Conservation (phyloP, 2,113 vertebrate species). For the Rhineura floridana region DNA sequence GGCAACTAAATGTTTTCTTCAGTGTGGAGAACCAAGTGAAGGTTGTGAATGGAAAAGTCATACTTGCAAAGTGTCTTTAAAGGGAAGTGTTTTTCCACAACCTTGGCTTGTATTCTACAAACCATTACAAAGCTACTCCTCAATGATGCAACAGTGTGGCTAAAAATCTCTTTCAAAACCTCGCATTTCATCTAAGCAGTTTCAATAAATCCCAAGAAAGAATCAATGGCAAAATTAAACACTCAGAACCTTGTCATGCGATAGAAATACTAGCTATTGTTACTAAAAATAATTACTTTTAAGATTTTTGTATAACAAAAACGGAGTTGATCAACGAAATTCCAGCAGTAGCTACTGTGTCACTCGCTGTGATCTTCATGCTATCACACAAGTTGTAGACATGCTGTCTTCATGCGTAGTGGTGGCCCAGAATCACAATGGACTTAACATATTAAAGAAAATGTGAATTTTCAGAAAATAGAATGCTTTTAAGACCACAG, state of each 20-base stretch:
- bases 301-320: neutral
- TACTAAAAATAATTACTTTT: neutral
- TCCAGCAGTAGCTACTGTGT: neutral
- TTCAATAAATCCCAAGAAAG: constrained; percentile 21
- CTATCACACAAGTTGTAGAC: neutral
- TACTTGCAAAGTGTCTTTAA: constrained; percentile 25
- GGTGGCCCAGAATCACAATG: neutral
- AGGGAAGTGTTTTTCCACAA: constrained; percentile 33
- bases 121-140: neutral
- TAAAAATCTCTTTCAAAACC: constrained; percentile 36
- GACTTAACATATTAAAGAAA: neutral
- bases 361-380: neutral
- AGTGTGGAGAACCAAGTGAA: neutral
- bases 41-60: neutral
- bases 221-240: neutral
- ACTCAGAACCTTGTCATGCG: neutral
- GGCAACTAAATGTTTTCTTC: constrained; percentile 1
- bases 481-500: neutral
- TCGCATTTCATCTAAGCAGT: constrained; percentile 26
- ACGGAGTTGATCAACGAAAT: neutral
- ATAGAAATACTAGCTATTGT: neutral
- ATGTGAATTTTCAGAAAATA: neutral
- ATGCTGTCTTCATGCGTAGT: neutral
- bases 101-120: constrained; percentile 27
- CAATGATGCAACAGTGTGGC: constrained; percentile 18